Evolutionary conservation across 2,797 vertebrate genomes (phyloP).

Genomic region (Hoplostethus atlanticus): DNA sequence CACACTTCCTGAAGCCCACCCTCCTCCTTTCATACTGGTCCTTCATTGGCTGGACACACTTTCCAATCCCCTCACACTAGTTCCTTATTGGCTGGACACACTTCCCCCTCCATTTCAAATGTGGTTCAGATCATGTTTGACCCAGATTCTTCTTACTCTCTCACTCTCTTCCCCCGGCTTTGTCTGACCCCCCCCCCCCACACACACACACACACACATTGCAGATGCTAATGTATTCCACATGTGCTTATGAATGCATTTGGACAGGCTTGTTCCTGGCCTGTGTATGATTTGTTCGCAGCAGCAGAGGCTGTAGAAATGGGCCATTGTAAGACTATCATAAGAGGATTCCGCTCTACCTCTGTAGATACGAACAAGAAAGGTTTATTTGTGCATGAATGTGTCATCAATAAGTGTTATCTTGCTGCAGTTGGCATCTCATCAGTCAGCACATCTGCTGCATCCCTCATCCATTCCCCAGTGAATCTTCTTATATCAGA

Average conservation of each 20-base stretch:
- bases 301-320: constrained; percentile 45
- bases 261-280: constrained; percentile 33
- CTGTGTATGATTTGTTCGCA: constrained; percentile 48
- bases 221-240: constrained; percentile 64
- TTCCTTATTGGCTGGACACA: constrained; percentile 71
- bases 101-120: constrained; percentile 76
- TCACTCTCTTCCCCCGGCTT: constrained; percentile 37
- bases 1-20: constrained; percentile 73
- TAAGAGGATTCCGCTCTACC: constrained; percentile 10
- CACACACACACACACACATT: constrained; percentile 16
- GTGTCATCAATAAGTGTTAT: background rate
- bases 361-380: background rate
- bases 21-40: constrained; percentile 1
- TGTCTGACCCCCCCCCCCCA: constrained; percentile 27
- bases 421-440: background rate
- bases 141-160: constrained; percentile 67
- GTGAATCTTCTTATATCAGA: background rate
- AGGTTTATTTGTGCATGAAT: background rate
- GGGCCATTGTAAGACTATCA: constrained; percentile 25
- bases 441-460: constrained; percentile 5
- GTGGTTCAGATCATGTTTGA: constrained; percentile 76
- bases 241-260: constrained; percentile 64
- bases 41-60: constrained; percentile 68
- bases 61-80: constrained; percentile 43
- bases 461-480: background rate